These are phyloP conservation scores for Dolichallabes microphthalmus DNA, from an alignment of 2,113 vertebrate genomes.

Conservation along the genomic window DNA sequence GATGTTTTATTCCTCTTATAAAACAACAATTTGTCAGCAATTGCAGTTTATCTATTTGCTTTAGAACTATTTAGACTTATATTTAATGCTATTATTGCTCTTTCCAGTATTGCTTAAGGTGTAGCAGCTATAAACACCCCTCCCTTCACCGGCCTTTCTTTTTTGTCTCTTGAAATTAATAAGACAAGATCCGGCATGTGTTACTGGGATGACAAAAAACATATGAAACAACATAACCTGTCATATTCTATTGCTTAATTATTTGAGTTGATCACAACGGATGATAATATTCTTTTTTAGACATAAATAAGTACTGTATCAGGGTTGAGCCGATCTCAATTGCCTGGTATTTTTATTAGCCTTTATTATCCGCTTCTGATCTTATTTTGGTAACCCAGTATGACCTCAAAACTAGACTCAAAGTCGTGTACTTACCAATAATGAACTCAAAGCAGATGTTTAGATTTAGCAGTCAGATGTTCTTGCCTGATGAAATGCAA, in stretches of 20 bases:
- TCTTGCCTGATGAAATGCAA: background rate
- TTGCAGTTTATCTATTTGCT: background rate
- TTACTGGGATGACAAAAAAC: too few relatives aligned
- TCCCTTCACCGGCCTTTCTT: background rate
- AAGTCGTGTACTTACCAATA: background rate
- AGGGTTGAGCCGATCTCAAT: background rate
- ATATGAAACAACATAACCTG: too few relatives aligned
- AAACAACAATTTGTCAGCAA: background rate
- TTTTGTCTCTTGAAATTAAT: background rate
- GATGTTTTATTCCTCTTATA: background rate
- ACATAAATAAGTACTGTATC: background rate
- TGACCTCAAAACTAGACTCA: background rate
- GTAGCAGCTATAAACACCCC: background rate
- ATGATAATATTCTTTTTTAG: background rate
- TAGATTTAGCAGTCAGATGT: background rate
- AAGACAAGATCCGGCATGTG: too few relatives aligned
- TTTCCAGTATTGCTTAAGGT: background rate
- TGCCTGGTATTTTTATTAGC: background rate
- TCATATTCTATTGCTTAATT: background rate
- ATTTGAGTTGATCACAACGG: background rate
- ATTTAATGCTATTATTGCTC: background rate
- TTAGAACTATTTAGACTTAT: too few relatives aligned
- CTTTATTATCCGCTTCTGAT: background rate
- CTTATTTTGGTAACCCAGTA: background rate
- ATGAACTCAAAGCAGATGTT: background rate